Evolutionary conservation across 2,888 invertebrate genomes (phyloP).

Genomic region (Aporophyla nigra): DNA sequence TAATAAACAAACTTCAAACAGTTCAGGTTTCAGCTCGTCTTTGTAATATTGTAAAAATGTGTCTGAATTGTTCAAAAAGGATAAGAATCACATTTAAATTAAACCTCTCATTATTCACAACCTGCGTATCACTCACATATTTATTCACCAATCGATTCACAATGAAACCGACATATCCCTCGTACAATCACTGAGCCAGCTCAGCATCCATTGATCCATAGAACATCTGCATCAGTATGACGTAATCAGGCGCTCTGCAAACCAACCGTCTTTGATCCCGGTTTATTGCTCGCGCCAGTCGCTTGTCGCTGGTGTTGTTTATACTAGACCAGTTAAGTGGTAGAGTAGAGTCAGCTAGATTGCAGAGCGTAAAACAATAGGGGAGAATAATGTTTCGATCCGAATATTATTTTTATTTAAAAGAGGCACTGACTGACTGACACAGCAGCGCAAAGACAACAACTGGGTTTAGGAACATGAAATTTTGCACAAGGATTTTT

Average conservation of each 20-base stretch:
- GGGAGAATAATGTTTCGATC: too few relatives aligned
- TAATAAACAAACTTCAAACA: neutral
- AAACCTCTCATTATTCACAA: neutral
- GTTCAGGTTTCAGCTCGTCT: neutral
- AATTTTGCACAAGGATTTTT: too few relatives aligned
- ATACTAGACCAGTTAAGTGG: slow-evolving; percentile 1
- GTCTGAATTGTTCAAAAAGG: neutral
- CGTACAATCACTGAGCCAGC: slow-evolving; percentile 13
- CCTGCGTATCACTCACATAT: neutral
- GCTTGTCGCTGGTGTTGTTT: slow-evolving; percentile 12
- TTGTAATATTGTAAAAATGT: neutral
- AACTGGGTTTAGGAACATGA: too few relatives aligned
- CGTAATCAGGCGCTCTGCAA: slow-evolving; percentile 42
- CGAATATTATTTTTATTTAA: too few relatives aligned
- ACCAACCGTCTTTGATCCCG: slow-evolving; percentile 37
- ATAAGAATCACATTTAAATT: neutral
- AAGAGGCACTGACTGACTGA: too few relatives aligned
- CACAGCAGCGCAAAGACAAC: too few relatives aligned
- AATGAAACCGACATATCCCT: slow-evolving; percentile 10
- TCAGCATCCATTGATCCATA: slow-evolving; percentile 46
- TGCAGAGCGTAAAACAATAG: too few relatives aligned
- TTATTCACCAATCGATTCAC: neutral
- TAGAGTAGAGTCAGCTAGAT: neutral
- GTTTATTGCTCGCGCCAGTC: slow-evolving; percentile 45
- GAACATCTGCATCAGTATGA: slow-evolving; percentile 44